Percentiles rank a stretch among this genome's conserved stretches.
Conservation (phyloP, 2,888 invertebrate species). For the Drepana falcataria region DNA sequence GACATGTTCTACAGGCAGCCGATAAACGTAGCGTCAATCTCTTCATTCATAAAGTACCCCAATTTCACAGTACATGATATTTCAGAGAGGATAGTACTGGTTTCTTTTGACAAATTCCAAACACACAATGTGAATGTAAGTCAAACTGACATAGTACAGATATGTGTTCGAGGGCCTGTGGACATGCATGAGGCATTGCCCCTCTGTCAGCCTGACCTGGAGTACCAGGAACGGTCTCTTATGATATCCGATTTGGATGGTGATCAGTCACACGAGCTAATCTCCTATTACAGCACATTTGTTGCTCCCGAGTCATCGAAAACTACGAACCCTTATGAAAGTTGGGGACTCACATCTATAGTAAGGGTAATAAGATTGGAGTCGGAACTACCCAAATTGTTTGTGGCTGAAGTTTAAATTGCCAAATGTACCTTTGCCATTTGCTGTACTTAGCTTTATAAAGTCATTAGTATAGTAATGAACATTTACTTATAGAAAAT, state of each 20-base stretch:
- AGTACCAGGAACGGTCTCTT: conserved; percentile 84
- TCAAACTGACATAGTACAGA: conserved; percentile 86
- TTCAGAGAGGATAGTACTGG: conserved; percentile 86
- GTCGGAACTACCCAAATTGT: conserved; percentile 85
- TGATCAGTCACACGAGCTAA: conserved; percentile 86
- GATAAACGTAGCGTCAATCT: conserved; percentile 60
- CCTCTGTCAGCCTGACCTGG: conserved; percentile 86
- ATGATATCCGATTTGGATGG: conserved; percentile 86
- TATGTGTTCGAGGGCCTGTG: conserved; percentile 77
- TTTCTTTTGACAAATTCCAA: conserved; percentile 86
- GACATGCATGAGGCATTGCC: conserved; percentile 48
- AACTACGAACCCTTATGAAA: conserved; percentile 52
- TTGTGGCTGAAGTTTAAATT: conserved; percentile 63
- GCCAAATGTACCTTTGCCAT: background rate
- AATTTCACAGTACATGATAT: conserved; percentile 78
- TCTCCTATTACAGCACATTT: conserved; percentile 86
- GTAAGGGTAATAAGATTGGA: conserved; percentile 84
- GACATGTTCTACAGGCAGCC: conserved; percentile 59
- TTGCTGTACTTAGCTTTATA: background rate
- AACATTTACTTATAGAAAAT: conserved; percentile 12
- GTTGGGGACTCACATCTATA: conserved; percentile 83
- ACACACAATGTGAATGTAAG: conserved; percentile 88
- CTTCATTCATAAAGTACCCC: conserved; percentile 63
- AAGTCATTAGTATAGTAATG: background rate
- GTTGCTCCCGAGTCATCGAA: conserved; percentile 61